A percentile compares a stretch with the other conserved stretches of the same genome.
Evolutionary conservation across 2,888 invertebrate genomes (phyloP).

Genomic region (Elegia similella): DNA sequence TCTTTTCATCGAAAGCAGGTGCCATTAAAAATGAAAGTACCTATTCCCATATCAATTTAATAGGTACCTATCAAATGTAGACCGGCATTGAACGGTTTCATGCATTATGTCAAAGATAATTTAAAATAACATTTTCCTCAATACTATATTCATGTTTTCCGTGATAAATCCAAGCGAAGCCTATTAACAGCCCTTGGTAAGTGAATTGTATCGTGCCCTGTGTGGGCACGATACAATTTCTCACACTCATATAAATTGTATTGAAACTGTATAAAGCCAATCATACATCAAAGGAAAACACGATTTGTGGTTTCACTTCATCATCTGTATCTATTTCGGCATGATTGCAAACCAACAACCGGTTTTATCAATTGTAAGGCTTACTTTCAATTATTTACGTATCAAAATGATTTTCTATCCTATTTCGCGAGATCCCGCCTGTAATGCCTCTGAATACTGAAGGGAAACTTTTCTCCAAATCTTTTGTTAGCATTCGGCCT

Average conservation of each 20-base stretch:
- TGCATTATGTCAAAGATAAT: too few species aligned
- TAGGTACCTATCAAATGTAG: too few species aligned
- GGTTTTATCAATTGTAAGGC: slow-evolving; percentile 46
- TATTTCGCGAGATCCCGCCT: slow-evolving; percentile 50
- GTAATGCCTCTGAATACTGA: slow-evolving; percentile 53
- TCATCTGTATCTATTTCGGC: slow-evolving; percentile 13
- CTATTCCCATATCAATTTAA: too few species aligned
- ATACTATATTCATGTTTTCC: too few species aligned
- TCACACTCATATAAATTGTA: background rate
- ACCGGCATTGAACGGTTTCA: too few species aligned
- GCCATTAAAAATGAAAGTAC: too few species aligned
- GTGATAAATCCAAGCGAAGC: too few species aligned
- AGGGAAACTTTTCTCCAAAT: slow-evolving; percentile 40
- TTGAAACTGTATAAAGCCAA: slow-evolving; percentile 9
- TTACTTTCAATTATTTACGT: slow-evolving; percentile 61
- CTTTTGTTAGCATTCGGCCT: slow-evolving; percentile 40
- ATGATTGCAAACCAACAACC: slow-evolving; percentile 39
- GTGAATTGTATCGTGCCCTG: background rate
- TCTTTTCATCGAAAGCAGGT: too few species aligned
- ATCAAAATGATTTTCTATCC: slow-evolving; percentile 56
- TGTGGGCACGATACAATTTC: too few species aligned
- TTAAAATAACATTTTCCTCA: too few species aligned
- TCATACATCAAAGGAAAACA: background rate
- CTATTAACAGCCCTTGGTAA: too few species aligned
- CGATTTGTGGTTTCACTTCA: background rate